Conservation (phyloP, 2,797 vertebrate species). For the Diplodus sargus region DNA sequence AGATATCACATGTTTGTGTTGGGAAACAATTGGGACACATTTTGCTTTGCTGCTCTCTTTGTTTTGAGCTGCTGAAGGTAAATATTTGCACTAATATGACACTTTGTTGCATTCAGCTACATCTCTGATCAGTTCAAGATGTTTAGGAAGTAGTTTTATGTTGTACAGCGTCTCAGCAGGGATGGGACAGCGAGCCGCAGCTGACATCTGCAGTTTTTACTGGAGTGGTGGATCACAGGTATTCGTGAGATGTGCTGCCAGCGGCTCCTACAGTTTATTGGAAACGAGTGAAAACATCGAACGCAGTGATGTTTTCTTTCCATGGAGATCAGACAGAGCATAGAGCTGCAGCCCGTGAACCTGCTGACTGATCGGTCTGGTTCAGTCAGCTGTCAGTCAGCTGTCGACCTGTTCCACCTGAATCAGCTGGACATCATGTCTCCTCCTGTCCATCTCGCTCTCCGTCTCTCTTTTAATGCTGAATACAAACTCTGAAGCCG, state of each 20-base stretch:
- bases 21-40: neutral
- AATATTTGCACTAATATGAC: neutral
- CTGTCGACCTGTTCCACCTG: slow-evolving; percentile 21
- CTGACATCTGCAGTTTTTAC: slow-evolving; percentile 12
- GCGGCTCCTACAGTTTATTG: slow-evolving; percentile 18
- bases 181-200: neutral
- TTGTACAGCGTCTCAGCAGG: neutral
- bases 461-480: slow-evolving; percentile 16
- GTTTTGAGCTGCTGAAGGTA: neutral
- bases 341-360: neutral
- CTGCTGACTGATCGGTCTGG: slow-evolving; percentile 18
- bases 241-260: neutral
- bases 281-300: slow-evolving; percentile 12
- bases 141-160: neutral
- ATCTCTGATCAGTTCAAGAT: neutral
- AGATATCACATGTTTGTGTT: neutral
- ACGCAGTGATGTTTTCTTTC: slow-evolving; percentile 9
- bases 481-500: slow-evolving; percentile 24
- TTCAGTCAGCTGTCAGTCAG: slow-evolving; percentile 47
- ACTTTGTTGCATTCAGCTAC: neutral
- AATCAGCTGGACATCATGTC: slow-evolving; percentile 36
- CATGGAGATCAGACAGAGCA: neutral
- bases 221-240: neutral
- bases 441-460: slow-evolving; percentile 11
- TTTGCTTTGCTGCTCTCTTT: neutral